Evolutionary conservation across 2,113 vertebrate species (phyloP).

Genomic region (Nothoprocta pentlandii): DNA sequence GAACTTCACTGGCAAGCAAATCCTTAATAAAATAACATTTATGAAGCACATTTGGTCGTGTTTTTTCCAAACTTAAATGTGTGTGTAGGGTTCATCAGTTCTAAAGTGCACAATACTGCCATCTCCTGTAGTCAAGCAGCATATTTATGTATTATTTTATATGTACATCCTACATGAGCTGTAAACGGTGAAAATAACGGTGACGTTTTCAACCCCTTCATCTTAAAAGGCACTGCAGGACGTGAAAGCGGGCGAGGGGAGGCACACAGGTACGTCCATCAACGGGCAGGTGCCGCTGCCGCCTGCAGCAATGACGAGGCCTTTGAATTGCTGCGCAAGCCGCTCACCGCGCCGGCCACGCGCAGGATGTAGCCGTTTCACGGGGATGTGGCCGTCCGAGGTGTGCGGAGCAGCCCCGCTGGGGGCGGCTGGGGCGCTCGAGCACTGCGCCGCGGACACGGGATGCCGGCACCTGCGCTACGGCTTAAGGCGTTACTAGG

Average conservation of each 20-base stretch:
- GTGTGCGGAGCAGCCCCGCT: not conserved
- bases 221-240: not conserved
- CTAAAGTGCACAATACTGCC: constrained; percentile 61
- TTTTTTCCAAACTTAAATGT: not conserved
- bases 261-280: not conserved
- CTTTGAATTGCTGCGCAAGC: not conserved
- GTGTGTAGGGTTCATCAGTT: not conserved
- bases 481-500: not conserved
- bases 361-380: not conserved
- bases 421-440: not conserved
- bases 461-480: not conserved
- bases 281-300: not conserved
- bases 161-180: not conserved
- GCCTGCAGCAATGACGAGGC: not conserved
- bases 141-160: not conserved
- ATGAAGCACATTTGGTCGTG: not conserved
- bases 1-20: not conserved
- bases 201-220: not conserved
- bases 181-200: not conserved
- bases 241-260: not conserved
- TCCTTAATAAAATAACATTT: not conserved
- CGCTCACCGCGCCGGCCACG: not conserved
- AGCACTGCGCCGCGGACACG: not conserved
- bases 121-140: constrained; percentile 39
- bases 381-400: too few species aligned